Evolutionary conservation across 2,888 invertebrate genomes (phyloP), one percentile per base, ranked within the genome.

Genomic region (Timandra comae): DNA sequence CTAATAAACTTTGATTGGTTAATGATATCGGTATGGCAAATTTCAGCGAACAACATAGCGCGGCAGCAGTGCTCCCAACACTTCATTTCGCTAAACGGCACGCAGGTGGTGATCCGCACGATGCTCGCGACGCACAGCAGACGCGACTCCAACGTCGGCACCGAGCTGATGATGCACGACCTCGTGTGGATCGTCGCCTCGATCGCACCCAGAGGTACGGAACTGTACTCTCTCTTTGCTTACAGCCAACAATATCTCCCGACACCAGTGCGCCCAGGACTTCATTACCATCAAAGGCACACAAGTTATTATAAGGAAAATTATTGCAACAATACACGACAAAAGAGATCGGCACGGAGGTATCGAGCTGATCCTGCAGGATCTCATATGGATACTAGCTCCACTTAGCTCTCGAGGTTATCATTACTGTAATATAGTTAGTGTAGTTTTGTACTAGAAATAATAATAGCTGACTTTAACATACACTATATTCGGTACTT

Each of bases 141-240:
- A 53, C 86, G 89, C 33, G 87, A 86, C 49, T 72, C 81, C 39
- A 78, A 76, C 49, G 77, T 87, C 27, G 67, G 76, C 53, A 78
- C 70, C 42, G 89, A 90, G 56, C 64, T 85, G 41, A 75, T 89
- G 53, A 61, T 88, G 50, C 87, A 88, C 52, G 89, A 90, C 66
- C 76, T 89, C 46, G 72, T 90, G 39, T 89, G 89, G 88, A 85
- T 89, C 54, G 69, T 90, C 47, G 87, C 88, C 61, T 86, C 89
- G 51, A 71, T 90, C 43, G 80, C 88, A 11, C 81, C 87, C 21
- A 82, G 74, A 87, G 88, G 88, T 88, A 77, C 49, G 53, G 34
- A 40, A 33, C 36, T 27, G 28, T 30, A 28, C 13, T 12, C 28
- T 2, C 28, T 29, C 26, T 34, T 38, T 63, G 50, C 38, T 81